Conservation (phyloP, 2,797 vertebrate genomes). For the Lepilemur septentrionalis region DNA sequence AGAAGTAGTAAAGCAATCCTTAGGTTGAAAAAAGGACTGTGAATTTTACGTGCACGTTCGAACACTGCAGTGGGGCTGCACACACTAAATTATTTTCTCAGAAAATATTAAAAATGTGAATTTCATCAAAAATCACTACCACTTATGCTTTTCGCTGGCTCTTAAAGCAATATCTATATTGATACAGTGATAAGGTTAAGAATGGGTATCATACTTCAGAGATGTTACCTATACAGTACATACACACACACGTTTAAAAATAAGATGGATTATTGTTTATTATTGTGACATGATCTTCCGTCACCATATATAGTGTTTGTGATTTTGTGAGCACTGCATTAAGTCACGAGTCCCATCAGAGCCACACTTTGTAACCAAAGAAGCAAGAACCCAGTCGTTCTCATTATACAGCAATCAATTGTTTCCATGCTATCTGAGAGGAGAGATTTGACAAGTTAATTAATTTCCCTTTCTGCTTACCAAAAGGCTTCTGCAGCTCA, state of each 20-base stretch:
- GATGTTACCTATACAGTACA: background rate
- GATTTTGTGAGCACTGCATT: background rate
- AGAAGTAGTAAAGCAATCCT: background rate
- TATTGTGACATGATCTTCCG: background rate
- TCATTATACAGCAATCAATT: background rate
- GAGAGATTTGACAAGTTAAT: constrained; percentile 14
- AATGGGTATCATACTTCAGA: background rate
- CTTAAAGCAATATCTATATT: background rate
- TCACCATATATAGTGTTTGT: background rate
- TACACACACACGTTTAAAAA: background rate
- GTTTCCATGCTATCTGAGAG: background rate
- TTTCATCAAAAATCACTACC: background rate
- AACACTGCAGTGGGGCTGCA: background rate
- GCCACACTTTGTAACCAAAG: background rate
- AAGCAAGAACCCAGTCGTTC: background rate
- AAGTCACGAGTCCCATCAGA: background rate
- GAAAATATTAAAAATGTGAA: background rate
- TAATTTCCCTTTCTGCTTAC: background rate
- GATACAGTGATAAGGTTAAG: background rate
- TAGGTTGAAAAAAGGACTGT: background rate
- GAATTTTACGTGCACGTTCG: background rate
- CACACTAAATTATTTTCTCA: background rate
- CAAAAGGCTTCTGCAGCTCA: background rate
- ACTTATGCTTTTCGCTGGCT: background rate
- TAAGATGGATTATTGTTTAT: background rate